A percentile compares a stretch with the other conserved stretches of the same genome.
These are phyloP conservation scores for Lucilia sericata DNA, from an alignment of 1,140 invertebrate species.

Conservation along the genomic window DNA sequence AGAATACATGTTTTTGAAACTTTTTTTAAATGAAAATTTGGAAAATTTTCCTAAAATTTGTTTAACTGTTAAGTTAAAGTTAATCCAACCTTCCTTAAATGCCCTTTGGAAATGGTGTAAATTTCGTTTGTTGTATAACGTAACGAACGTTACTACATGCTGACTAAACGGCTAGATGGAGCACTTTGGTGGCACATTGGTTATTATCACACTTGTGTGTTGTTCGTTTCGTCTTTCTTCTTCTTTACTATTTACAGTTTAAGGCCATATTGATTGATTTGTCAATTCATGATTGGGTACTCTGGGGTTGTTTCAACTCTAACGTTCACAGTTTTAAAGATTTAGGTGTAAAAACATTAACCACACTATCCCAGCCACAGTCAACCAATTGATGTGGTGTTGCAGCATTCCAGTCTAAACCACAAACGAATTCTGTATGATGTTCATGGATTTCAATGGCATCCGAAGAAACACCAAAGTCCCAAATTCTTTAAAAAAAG, in stretches of 20 bases:
- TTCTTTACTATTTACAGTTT: conserved; percentile 1
- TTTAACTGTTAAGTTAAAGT: no score
- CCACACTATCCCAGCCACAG: conserved; percentile 83
- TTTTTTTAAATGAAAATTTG: no score
- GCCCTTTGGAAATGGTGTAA: neutral
- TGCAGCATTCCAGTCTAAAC: conserved; percentile 81
- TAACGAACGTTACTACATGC: neutral
- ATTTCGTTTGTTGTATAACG: neutral
- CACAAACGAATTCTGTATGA: conserved; percentile 87
- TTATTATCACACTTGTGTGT: neutral
- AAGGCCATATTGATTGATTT: neutral
- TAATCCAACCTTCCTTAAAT: neutral
- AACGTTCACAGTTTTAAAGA: conserved; percentile 49
- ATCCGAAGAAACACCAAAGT: conserved; percentile 74
- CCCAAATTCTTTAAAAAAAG: conserved; percentile 79
- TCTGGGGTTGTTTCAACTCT: neutral
- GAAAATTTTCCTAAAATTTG: no score
- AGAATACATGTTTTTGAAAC: no score
- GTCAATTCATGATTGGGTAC: neutral
- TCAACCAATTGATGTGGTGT: conserved; percentile 79
- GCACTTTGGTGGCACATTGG: neutral
- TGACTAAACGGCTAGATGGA: neutral
- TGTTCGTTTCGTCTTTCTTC: neutral
- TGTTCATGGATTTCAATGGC: conserved; percentile 78
- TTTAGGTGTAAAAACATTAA: conserved; percentile 74